Base-by-base conservation (phyloP, 2,888 invertebrate species). In the Heliconius ismenius region DNA sequence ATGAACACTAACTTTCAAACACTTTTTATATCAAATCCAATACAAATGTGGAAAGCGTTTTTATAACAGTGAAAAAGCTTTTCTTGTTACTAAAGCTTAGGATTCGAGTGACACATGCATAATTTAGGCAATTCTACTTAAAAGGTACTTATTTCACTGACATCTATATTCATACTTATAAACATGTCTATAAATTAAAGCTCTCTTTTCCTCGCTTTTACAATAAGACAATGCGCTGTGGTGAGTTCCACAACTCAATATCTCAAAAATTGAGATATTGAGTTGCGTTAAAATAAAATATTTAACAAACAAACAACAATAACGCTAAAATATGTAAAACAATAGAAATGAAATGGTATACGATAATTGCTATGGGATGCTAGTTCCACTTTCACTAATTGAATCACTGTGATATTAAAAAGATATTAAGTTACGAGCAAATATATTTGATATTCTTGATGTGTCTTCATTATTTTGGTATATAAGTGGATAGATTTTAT, bases 61-160 rank as follows among this genome's bases (percentile, higher is more conserved):
- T 28, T 69, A 49, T 69, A 28, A 49, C 49, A 68, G 21, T 24
- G 49, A 21, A 28, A 21, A 54, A 69, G 69, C 49, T 49, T 11
- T 3, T 28, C 49, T 28, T 49, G 7, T 54, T 28, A 69, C 69
- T 21, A 21, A 69, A 49, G 69, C 69, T 69, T 69, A 54, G 21
- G 69, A 54, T 69, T 28, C 49, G 69, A 49, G 49, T 69, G 69
- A 69, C 69, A 49, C 49, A 4, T 28, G 28, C 49, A 69, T 54
- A 69, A 69, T 69, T 69, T 54, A 54, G 49, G 69, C 69, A 69
- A 69, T 69, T 69, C 28, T 18, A 15, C 11, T 49, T 49, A 4
- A 49, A 49, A 54, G 18, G 4, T 43, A 13, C 13, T 43, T 43
- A 43, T 15, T 15, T 13, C 15, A 15, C 15, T 13, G 3, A 39